These are phyloP conservation scores for Choristoneura rosaceana DNA, from an alignment of 2,888 invertebrate species.

Conservation along the genomic window DNA sequence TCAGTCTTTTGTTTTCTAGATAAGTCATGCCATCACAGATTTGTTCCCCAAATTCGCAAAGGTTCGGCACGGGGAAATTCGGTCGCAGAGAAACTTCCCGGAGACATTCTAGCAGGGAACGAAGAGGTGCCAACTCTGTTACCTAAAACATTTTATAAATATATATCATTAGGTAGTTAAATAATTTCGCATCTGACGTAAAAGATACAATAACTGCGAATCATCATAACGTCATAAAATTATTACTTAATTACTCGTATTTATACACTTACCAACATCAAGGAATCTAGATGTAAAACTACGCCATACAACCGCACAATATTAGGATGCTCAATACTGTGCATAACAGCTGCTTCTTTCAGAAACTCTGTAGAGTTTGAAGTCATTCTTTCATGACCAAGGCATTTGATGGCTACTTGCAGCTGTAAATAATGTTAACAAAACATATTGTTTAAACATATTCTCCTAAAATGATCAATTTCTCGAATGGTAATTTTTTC, in stretches of 20 bases:
- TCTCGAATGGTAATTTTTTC: no score
- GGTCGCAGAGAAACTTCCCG: slow-evolving; percentile 95
- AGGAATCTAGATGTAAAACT: slow-evolving; percentile 95
- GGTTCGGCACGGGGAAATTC: slow-evolving; percentile 96
- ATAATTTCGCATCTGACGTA: no score
- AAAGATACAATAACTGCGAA: not conserved
- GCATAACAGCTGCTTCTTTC: slow-evolving; percentile 99
- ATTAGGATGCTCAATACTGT: slow-evolving; percentile 98
- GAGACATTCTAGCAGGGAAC: slow-evolving; percentile 97
- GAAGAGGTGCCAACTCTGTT: slow-evolving; percentile 97
- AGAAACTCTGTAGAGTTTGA: slow-evolving; percentile 98
- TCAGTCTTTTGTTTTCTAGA: slow-evolving; percentile 97
- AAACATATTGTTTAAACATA: not conserved
- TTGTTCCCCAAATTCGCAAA: slow-evolving; percentile 98
- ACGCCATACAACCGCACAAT: slow-evolving; percentile 99
- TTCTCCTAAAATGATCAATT: no score
- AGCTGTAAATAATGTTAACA: slow-evolving; percentile 82
- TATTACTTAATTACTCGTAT: not conserved
- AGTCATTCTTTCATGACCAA: slow-evolving; percentile 97
- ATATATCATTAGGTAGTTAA: not conserved
- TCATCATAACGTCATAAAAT: not conserved
- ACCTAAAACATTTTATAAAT: slow-evolving; percentile 83
- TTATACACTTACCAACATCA: slow-evolving; percentile 86
- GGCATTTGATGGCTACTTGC: slow-evolving; percentile 98
- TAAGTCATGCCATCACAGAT: slow-evolving; percentile 99